A percentile compares a stretch with the other conserved stretches of the same genome.
Conservation (phyloP, 1,140 invertebrate genomes). For the Nasonia vitripennis region DNA sequence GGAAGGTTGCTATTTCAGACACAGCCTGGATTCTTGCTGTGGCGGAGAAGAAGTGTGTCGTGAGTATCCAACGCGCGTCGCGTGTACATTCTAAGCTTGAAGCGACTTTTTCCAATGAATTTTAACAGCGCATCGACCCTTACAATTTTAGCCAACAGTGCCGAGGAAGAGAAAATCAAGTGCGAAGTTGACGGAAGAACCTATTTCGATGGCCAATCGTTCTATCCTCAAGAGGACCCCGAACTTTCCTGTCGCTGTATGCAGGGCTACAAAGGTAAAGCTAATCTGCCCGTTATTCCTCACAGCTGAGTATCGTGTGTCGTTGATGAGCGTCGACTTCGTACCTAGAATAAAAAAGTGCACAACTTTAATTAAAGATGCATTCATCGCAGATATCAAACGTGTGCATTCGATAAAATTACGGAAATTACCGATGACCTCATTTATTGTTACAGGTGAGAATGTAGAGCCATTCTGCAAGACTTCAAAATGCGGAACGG, state of each 20-base stretch:
- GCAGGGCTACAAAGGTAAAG: slow-evolving; percentile 58
- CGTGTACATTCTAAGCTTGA: too few relatives aligned
- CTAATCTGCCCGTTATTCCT: not conserved
- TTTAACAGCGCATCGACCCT: not conserved
- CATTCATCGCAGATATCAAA: too few relatives aligned
- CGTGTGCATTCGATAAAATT: too few relatives aligned
- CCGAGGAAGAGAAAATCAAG: slow-evolving; percentile 38
- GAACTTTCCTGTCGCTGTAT: slow-evolving; percentile 53
- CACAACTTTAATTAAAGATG: not conserved
- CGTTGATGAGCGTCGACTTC: too few relatives aligned
- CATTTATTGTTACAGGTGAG: not conserved
- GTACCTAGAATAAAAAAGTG: too few relatives aligned
- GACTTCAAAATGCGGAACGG: slow-evolving; percentile 49
- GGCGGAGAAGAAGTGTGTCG: slow-evolving; percentile 54
- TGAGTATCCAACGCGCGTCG: slow-evolving; percentile 54
- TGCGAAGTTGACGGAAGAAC: slow-evolving; percentile 61
- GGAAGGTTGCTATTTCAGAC: slow-evolving; percentile 53
- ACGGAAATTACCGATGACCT: not conserved
- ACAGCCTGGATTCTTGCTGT: slow-evolving; percentile 53
- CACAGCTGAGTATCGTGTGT: too few relatives aligned
- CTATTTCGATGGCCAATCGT: slow-evolving; percentile 61
- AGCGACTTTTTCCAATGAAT: too few relatives aligned
- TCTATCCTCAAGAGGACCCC: slow-evolving; percentile 49
- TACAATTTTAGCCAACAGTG: not conserved
- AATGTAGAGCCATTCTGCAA: slow-evolving; percentile 62